A percentile compares a stretch with the other conserved stretches of the same genome.
Evolutionary conservation across 2,113 vertebrate genomes (phyloP).

Genomic region (Cathartes aura): DNA sequence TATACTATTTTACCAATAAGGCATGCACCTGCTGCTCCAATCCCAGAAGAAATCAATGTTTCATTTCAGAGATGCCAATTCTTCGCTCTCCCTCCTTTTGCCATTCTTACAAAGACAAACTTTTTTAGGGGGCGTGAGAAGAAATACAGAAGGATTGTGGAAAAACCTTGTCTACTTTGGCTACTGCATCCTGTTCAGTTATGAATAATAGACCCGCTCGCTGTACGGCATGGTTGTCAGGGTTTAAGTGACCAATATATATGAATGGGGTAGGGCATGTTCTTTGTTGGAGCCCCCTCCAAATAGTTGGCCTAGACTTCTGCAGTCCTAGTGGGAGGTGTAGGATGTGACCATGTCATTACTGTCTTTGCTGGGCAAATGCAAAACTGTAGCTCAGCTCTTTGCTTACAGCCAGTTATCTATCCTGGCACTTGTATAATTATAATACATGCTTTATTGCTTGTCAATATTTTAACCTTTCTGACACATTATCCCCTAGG

Average conservation of each 20-base stretch:
- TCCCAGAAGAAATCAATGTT: constrained; percentile 50
- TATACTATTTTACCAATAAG: constrained; percentile 41
- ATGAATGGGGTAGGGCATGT: not conserved
- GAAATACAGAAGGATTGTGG: not conserved
- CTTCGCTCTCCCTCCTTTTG: not conserved
- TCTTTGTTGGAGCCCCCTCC: not conserved
- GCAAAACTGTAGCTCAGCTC: not conserved
- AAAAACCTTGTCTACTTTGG: not conserved
- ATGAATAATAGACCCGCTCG: not conserved
- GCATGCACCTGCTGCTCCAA: not conserved
- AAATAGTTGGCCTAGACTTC: not conserved
- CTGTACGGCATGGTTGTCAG: not conserved
- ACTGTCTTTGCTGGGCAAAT: not conserved
- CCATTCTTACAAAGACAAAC: not conserved
- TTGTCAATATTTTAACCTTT: constrained; percentile 70
- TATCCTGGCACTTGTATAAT: not conserved
- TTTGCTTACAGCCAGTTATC: not conserved
- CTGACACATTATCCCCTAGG: constrained; percentile 47
- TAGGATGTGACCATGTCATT: not conserved
- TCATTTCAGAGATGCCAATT: constrained; percentile 8
- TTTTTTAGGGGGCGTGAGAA: not conserved
- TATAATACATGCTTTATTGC: constrained; percentile 39
- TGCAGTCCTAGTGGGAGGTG: not conserved
- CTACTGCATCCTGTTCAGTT: not conserved
- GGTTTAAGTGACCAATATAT: not conserved